Evolutionary conservation across 2,888 invertebrate species (phyloP), one percentile per base, ranked within the genome.

Genomic region (Suillia variegata): DNA sequence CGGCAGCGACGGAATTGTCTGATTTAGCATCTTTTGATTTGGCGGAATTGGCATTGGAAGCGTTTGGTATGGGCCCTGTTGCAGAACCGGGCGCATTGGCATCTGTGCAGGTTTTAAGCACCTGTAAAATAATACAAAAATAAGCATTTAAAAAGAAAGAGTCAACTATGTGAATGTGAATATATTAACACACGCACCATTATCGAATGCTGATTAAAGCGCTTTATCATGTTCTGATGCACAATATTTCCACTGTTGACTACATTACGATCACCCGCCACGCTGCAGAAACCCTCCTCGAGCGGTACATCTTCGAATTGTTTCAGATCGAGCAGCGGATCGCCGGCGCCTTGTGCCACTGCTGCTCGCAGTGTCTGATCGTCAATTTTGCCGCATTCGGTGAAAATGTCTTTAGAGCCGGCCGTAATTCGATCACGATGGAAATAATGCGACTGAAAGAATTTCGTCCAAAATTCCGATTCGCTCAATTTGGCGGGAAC

Each of bases 391-490:
- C 96, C 96, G 85, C 98, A 99, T 84, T 98, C 98, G 20, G 96
- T 93, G 80, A 99, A 99, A 61, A 98, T 86, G 82, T 99, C 98
- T 84, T 98, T 96, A 76, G 90, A 92, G 67, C 93, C 92, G 18
- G 92, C 89, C 69, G 92, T 92, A 70, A 94, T 91, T 59, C 95
- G 89, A 83, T 96, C 94, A 84, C 96, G 89, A 84, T 98, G 98
- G 85, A 94, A 94, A 84, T 99, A 99, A 85, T 99, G 98, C 15
- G 98, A 98, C 80, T 99, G 98, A 85, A 99, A 99, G 84, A 99
- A 99, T 77, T 96, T 94, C 13, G 96, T 96, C 99, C 99, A 99
- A 84, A 99, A 99, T 77, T 98, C 97, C 1, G 93, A 88, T 84
- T 99, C 99, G 1, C 92, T 89, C 87, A 98, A 87, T 84, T 96